Evolutionary conservation across 2,797 vertebrate species (phyloP).

Genomic region (Karalla daura): DNA sequence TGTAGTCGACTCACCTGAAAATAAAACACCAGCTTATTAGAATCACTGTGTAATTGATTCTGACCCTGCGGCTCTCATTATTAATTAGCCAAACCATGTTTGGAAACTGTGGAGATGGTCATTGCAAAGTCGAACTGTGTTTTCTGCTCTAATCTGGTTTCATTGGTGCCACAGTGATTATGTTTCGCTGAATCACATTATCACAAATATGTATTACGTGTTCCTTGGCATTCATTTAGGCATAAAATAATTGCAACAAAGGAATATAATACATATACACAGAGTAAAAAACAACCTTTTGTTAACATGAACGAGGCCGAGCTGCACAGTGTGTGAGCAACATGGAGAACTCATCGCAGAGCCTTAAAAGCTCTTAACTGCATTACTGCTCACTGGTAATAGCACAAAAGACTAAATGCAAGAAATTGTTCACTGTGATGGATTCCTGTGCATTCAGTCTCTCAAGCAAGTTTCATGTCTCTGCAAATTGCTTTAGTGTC

Average conservation of each 20-base stretch:
- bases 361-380: neutral
- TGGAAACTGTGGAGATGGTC: neutral
- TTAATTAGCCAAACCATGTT: neutral
- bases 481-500: conserved; percentile 14
- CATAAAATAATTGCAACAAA: neutral
- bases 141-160: no score
- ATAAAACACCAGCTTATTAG: conserved; percentile 14
- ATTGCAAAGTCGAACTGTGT: no score
- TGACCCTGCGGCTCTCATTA: neutral
- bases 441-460: conserved; percentile 8
- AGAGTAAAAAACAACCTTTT: neutral
- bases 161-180: no score
- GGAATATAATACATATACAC: no score
- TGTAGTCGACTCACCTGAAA: conserved; percentile 1
- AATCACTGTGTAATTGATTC: conserved; percentile 1
- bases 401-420: conserved; percentile 12
- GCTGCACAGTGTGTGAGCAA: neutral
- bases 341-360: neutral
- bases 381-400: conserved; percentile 8
- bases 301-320: neutral
- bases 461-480: conserved; percentile 2
- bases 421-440: conserved; percentile 19
- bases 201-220: neutral
- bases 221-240: neutral
- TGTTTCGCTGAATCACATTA: neutral